Percentiles rank a stretch among this genome's conserved stretches.
These are phyloP conservation scores for Onychomys torridus DNA, from an alignment of 2,797 vertebrate species.

Conservation along the genomic window DNA sequence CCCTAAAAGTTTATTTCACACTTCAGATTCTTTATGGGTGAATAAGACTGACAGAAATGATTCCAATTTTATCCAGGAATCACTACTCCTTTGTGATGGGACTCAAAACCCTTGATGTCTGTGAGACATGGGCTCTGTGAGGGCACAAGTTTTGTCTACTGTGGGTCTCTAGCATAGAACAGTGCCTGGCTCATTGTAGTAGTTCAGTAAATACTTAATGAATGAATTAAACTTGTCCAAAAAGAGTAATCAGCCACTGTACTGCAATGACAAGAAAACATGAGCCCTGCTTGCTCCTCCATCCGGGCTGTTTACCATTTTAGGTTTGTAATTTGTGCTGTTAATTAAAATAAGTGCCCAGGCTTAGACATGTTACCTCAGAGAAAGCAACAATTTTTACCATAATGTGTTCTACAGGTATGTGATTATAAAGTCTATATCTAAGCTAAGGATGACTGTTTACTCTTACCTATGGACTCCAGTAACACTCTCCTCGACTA, in stretches of 20 bases:
- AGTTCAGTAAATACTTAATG: not conserved
- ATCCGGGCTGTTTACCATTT: not conserved
- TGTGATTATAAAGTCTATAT: not conserved
- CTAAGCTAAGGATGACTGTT: not conserved
- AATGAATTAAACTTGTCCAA: constrained; percentile 3
- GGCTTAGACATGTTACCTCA: constrained; percentile 27
- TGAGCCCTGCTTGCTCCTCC: not conserved
- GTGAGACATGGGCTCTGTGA: not conserved
- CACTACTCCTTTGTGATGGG: constrained; percentile 18
- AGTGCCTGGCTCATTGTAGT: not conserved
- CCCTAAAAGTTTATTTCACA: constrained; percentile 34
- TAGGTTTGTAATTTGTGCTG: constrained; percentile 24
- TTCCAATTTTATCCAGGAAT: constrained; percentile 41
- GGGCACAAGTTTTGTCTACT: not conserved
- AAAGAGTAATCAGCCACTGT: constrained; percentile 15
- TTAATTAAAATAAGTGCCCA: constrained; percentile 39
- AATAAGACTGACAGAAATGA: constrained; percentile 53
- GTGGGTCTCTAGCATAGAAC: not conserved
- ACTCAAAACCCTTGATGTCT: not conserved
- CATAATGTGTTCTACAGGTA: not conserved
- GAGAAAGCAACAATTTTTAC: not conserved
- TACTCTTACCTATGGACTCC: constrained; percentile 95
- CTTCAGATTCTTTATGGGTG: constrained; percentile 14
- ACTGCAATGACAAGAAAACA: constrained; percentile 38
- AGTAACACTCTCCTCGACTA: constrained; percentile 98